Base-by-base conservation (phyloP, 2,797 vertebrate species). In the Odontamblyopus rebecca region DNA sequence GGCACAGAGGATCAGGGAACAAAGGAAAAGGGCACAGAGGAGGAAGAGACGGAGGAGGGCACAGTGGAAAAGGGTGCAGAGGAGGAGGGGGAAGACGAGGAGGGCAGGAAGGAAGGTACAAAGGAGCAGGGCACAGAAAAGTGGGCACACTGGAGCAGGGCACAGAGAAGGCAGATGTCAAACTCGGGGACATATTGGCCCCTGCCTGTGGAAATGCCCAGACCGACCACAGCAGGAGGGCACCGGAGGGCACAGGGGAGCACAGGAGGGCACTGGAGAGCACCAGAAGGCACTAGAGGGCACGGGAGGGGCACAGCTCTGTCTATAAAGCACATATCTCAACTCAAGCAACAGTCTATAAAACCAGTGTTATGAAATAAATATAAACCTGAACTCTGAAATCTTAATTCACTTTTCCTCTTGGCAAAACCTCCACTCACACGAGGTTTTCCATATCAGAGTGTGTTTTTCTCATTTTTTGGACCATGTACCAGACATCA, bases 151-250 rank as follows among this genome's bases (percentile, higher is more conserved):
- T 9, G 35, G 35, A 38, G 79, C 69, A 67, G 60, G 72, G 71
- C 59, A 44, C 71, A 82, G 32, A 1, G 68, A 73, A 73, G 68
- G 83, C 87, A 86, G 87, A 86, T 90, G 84, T 87, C 59, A 30
- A 85, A 84, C 81, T 50, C 73, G 9, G 70, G 82, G 87, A 76
- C 80, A 69, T 72, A 83, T 77, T 38, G 66, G 78, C 74, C 57
- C 48, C 38, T 18, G 81, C 82, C 83, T 79, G 72, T 0, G 86
- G 87, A 87, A 82, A 78, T 9, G 76, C 50, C 74, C 67, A 67
- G 63, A 23, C 67, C 15, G 7, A 27, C 51, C 69, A 23, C 38
- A 65, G 67, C 73, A 65, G 77, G 74, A 75, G 56, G 35, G 54
- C 41, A 70, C 6, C 1, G 35, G 7, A 8, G 35, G 35, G 8